Evolutionary conservation across 2,113 vertebrate species (phyloP), one percentile per base, ranked within the genome.

Genomic region (Mesembrinibis cayennensis): DNA sequence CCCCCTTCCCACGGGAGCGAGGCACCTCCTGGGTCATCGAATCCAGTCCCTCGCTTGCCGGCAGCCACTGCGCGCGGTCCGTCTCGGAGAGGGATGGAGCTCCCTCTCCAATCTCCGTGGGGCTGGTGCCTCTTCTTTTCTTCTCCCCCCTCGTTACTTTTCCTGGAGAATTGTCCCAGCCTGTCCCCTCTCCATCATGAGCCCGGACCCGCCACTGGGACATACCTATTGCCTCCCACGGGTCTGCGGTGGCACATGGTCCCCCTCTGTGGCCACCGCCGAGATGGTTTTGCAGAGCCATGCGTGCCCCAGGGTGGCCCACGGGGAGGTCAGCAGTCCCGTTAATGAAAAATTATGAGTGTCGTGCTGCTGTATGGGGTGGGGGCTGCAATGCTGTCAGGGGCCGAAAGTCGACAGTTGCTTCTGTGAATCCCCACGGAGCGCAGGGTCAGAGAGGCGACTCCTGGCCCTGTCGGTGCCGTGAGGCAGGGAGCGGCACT

Each of bases 371-470:
- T 32, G 2, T 7, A 13, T 2, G 47, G 27, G 36, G 9, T 1
- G 6, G 22, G 18, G 10, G 9, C 26, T 30, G 78, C 38, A 10
- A 1, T 2, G 47, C 16, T 36, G 29, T 7, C 1, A 0, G 52
- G 38, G 18, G 32, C 11, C 2, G 3, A 19, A 26, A 32, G 52
- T 4, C 5, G 5, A 0, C 1, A 5, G 34, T n/a, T 18, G 25
- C 1, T 73, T 8, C 66, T 2, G 1, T 3, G 22, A 32, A 18
- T 10, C 29, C n/a, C 18, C 0, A 1, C 0, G 1, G 49, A 58
- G 2, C 32, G 19, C 26, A 10, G 55, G 34, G 23, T 26, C 47
- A 7, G 36, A 53, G 45, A 3, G 1, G 58, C 3, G 7, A 20
- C 25, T n/a, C 19, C 66, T 12, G 55, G 15, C 19, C n/a, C 5